Evolutionary conservation across 2,797 vertebrate species (phyloP), one percentile per base, ranked within the genome.

Genomic region (Glyptemys insculpta): DNA sequence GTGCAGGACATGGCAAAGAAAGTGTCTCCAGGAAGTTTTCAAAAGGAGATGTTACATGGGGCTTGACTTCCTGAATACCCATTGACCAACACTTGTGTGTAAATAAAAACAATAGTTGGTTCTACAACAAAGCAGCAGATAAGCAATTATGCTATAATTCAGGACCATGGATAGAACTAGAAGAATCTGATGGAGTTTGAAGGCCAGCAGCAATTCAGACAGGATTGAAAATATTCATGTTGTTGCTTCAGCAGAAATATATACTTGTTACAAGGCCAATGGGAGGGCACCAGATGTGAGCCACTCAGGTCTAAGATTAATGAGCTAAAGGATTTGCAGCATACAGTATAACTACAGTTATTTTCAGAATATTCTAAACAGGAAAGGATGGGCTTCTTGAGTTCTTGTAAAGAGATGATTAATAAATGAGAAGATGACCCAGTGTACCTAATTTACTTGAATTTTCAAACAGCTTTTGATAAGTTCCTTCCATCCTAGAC

Each of bases 321-420:
- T 89, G 54, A 34, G 50, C 27, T 52, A 50, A 44, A 85, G 3
- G 21, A 2, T 7, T 1, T 0, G 49, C 0, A 7, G 27, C 49
- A 2, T 44, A 2, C 1, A 0, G 54, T 2, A 6, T 0, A 9
- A 44, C 44, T 12, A 0, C 8, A n/a, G 31, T 7, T 14, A 34
- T 3, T 81, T 78, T 34, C 54, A 29, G 8, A 81, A 21, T 1
- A 0, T 5, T 18, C 12, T 29, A 62, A 37, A 21, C 0, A 31
- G 27, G 37, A 49, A 5, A 27, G 5, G 12, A 56, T 0, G 1
- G 27, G 4, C 25, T 52, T 83, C 47, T 23, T 12, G 59, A 81
- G 27, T 16, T 87, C 89, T 23, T 10, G 4, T 37, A 86, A 86
- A 78, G 7, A 27, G 16, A 0, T 72, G 16, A 7, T 47, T 56